Evolutionary conservation across 2,888 invertebrate genomes (phyloP).

Genomic region (Pyrrhia umbra): DNA sequence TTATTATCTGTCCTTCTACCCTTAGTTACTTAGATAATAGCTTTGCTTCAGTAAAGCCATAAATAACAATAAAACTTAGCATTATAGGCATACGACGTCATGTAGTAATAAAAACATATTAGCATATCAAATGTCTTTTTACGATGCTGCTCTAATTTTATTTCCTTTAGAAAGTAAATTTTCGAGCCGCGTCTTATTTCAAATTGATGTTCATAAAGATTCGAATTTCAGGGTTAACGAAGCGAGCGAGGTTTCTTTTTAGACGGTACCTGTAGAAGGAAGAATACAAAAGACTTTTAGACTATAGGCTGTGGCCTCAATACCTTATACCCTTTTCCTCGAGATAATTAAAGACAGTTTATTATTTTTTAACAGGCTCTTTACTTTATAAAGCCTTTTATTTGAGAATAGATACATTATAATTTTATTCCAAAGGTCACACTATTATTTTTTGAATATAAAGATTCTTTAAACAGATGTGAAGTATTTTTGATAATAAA

Average conservation of each 20-base stretch:
- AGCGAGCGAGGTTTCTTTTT: constrained; percentile 23
- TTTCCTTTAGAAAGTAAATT: constrained; percentile 35
- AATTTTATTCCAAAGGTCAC: too few species aligned
- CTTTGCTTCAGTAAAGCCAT: too few species aligned
- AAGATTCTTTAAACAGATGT: too few species aligned
- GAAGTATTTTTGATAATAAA: not conserved
- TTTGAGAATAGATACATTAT: too few species aligned
- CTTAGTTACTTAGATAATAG: too few species aligned
- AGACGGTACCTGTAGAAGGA: constrained; percentile 10
- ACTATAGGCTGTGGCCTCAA: constrained; percentile 2
- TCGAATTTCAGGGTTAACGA: constrained; percentile 30
- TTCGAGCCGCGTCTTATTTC: constrained; percentile 20
- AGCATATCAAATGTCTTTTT: constrained; percentile 29
- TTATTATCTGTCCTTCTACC: not conserved
- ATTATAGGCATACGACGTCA: constrained; percentile 15
- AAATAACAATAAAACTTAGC: constrained; percentile 28
- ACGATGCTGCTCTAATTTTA: constrained; percentile 33
- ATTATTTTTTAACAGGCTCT: not conserved
- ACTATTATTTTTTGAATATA: too few species aligned
- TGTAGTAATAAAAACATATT: constrained; percentile 26
- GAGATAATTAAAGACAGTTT: constrained; percentile 2
- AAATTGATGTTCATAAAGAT: constrained; percentile 36
- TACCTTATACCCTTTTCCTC: not conserved
- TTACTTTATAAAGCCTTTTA: not conserved
- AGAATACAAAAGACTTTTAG: constrained; percentile 16